Evolutionary conservation across 2,888 invertebrate genomes (phyloP), one percentile per base, ranked within the genome.

Genomic region (Drosophila peninsularis): DNA sequence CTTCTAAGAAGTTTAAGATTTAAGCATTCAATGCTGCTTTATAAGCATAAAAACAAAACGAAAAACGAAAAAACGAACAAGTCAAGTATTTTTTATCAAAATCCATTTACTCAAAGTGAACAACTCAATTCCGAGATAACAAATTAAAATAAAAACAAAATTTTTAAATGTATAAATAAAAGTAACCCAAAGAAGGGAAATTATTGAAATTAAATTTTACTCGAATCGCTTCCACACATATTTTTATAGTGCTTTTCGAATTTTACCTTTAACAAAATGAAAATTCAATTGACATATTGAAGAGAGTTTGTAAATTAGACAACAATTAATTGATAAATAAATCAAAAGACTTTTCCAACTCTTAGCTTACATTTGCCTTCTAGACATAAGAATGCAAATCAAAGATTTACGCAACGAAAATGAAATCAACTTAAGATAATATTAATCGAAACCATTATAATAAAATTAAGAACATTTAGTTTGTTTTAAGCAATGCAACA

Each of bases 201-300:
- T 37, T 45, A 32, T 24, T 45, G 37, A 39, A 63, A 65, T 30
- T 52, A 50, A 45, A 53, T 80, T 83, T 82, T 85, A 89, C 78
- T 82, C 62, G 71, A 89, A 88, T 80, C 74, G 89, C 89, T 89
- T 89, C 72, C 83, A 78, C 75, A 79, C 58, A 76, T 90, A 90
- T 90, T 90, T 90, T 90, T 90, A 89, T 90, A 90, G 67, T 75
- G 90, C 90, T 86, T 90, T 90, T 90, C 82, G 75, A 89, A 71
- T 82, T 80, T 78, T 78, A 79, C 73, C 56, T 42, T 62, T 27
- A 58, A 63, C 42, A 62, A 57, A 64, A 64, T 47, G 55, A 63
- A 57, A 57, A 62, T 50, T 57, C 58, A 58, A 50, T 3, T 24
- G 5, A 50, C n/a, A 36, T 34, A 62, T 67, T 62, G 34, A 62